Conservation (phyloP, 2,797 vertebrate species). For the Lepus townsendii region DNA sequence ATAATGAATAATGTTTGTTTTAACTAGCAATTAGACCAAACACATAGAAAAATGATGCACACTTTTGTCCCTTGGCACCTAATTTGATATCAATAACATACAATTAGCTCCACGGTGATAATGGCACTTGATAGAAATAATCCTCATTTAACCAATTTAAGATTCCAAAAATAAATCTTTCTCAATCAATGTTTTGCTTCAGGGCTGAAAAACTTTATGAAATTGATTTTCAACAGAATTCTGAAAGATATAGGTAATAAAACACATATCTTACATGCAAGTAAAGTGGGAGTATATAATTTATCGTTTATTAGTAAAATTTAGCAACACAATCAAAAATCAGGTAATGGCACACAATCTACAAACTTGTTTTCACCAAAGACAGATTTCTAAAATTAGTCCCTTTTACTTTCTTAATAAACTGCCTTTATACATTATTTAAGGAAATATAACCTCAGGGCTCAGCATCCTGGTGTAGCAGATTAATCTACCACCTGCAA, state of each 20-base stretch:
- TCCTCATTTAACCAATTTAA: conserved; percentile 1
- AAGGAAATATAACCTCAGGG: background rate
- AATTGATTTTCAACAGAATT: conserved; percentile 37
- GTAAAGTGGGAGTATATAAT: background rate
- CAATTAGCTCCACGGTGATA: conserved; percentile 37
- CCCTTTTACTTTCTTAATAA: conserved; percentile 16
- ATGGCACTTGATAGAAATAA: conserved; percentile 11
- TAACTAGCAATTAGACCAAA: conserved; percentile 60
- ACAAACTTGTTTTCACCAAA: conserved; percentile 29
- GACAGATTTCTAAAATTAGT: background rate
- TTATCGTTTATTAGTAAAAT: background rate
- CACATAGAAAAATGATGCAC: conserved; percentile 26
- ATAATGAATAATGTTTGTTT: conserved; percentile 65
- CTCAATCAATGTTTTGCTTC: background rate
- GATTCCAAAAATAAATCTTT: conserved; percentile 38
- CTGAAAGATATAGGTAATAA: conserved; percentile 17
- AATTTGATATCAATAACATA: conserved; percentile 52
- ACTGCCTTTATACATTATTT: background rate
- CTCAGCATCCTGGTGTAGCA: too few relatives aligned
- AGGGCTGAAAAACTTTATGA: background rate
- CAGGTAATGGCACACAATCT: background rate
- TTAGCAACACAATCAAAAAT: background rate
- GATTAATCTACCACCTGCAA: too few relatives aligned
- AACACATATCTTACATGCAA: background rate
- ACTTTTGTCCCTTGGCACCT: conserved; percentile 4